A percentile compares a stretch with the other conserved stretches of the same genome.
phyloP scores from a whole-genome alignment of 2,888 invertebrate species.

The Yponomeuta malinellus region DNA sequence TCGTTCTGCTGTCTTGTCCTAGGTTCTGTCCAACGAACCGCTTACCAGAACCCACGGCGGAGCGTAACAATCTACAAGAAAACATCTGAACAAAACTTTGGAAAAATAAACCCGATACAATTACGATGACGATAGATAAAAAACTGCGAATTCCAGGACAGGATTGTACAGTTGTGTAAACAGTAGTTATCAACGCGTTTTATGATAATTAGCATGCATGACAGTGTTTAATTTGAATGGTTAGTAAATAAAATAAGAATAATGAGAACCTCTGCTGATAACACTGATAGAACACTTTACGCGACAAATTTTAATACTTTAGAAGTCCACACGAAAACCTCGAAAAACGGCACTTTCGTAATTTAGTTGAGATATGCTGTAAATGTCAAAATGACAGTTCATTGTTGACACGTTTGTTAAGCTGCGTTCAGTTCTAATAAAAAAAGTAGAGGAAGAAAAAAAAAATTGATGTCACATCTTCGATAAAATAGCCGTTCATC shows the following conservation, averaged over 20 bases:
- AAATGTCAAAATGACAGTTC: background rate
- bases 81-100: conserved; percentile 8
- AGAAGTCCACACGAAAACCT: background rate
- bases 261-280: background rate
- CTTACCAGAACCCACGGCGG: conserved; percentile 11
- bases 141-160: background rate
- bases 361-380: background rate
- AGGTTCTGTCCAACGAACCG: conserved; percentile 20
- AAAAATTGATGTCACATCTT: no score
- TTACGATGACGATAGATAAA: background rate
- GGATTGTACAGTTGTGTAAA: background rate
- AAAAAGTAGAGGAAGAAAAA: no score
- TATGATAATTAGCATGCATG: background rate
- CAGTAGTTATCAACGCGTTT: background rate
- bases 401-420: background rate
- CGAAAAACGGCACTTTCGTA: background rate
- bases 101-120: background rate
- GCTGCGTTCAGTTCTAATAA: background rate
- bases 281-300: background rate
- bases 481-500: no score
- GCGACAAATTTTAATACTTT: background rate
- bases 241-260: background rate
- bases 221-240: background rate
- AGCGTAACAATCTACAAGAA: conserved; percentile 5
- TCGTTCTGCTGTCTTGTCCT: conserved; percentile 8